These are phyloP conservation scores for Drosophila tani DNA, from an alignment of 1,140 invertebrate genomes.

Conservation along the genomic window DNA sequence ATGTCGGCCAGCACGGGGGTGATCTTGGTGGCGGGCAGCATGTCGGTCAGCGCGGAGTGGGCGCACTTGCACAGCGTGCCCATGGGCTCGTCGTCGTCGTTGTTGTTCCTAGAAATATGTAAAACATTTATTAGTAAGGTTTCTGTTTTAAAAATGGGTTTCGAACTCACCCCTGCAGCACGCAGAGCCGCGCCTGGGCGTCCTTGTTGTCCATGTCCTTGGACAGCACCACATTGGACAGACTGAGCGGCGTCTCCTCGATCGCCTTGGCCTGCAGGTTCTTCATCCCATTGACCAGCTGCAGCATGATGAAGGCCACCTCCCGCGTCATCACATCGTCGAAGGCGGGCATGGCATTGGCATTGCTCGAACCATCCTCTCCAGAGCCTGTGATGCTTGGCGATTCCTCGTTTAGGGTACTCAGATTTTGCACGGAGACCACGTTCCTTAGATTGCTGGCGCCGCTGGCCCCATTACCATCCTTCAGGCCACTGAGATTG, in stretches of 20 bases:
- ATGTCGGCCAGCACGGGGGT: slow-evolving; percentile 89
- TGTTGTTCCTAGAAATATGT: slow-evolving; percentile 75
- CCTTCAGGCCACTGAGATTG: slow-evolving; percentile 69
- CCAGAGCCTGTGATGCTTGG: slow-evolving; percentile 27
- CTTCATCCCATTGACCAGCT: slow-evolving; percentile 92
- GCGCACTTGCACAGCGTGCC: slow-evolving; percentile 93
- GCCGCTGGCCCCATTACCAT: slow-evolving; percentile 33
- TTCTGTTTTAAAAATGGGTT: too few relatives aligned
- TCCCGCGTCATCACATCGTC: slow-evolving; percentile 85
- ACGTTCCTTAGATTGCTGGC: slow-evolving; percentile 69
- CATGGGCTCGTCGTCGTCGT: slow-evolving; percentile 86
- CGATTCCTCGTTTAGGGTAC: slow-evolving; percentile 75
- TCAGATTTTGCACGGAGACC: slow-evolving; percentile 80
- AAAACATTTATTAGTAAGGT: not conserved
- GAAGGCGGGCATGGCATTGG: slow-evolving; percentile 76
- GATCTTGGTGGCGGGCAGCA: slow-evolving; percentile 88
- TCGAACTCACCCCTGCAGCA: slow-evolving; percentile 89
- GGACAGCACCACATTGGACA: slow-evolving; percentile 86
- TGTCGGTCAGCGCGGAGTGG: slow-evolving; percentile 88
- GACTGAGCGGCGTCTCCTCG: slow-evolving; percentile 89
- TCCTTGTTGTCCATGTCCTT: slow-evolving; percentile 87
- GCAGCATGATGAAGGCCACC: slow-evolving; percentile 90
- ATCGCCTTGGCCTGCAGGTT: slow-evolving; percentile 93
- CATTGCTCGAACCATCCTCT: slow-evolving; percentile 46
- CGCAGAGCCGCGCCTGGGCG: slow-evolving; percentile 88